Evolutionary conservation across 2,888 invertebrate genomes (phyloP), one percentile per base, ranked within the genome.

Genomic region (Terebella lapidaria): DNA sequence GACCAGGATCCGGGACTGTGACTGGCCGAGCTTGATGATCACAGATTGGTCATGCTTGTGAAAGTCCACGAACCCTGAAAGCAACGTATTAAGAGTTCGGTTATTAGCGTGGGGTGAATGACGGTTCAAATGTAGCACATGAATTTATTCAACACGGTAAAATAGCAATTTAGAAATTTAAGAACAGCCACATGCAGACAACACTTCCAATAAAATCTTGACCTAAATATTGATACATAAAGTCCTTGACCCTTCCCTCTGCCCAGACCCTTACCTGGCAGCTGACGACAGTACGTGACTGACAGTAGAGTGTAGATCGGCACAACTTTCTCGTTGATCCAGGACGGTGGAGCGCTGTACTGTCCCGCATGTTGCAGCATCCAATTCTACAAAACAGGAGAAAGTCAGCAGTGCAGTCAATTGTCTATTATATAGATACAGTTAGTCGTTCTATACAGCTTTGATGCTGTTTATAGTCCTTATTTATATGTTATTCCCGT

Each of bases 21-120:
- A 67, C 30, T 67, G 67, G 24, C 67, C 67, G 5, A 66, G 47
- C 3, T 63, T 59, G 30, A 67, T 59, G n/a, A 67, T 57, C n/a
- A 60, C 66, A 30, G 56, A 58, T 54, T 66, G 67, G 56, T 67
- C 67, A 4, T 53, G 22, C n/a, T 35, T 46, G 53, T 58, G 25
- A 15, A 67, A 54, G 18, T 62, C 59, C n/a, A 45, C 46, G 57
- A 67, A 67, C 27, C 66, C 66, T 66, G 27, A 26, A 29, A 29
- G n/a, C n/a, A n/a, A n/a, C n/a, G n/a, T n/a, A n/a, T n/a, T n/a
- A n/a, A n/a, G n/a, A n/a, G n/a, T n/a, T n/a, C n/a, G n/a, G n/a
- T n/a, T n/a, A n/a, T n/a, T n/a, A n/a, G n/a, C n/a, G n/a, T n/a
- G n/a, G n/a, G n/a, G n/a, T n/a, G n/a, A n/a, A n/a, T n/a, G n/a